Percentiles rank a stretch among this genome's conserved stretches.
These are phyloP conservation scores for Picus viridis DNA, from an alignment of 2,797 vertebrate genomes.

Conservation along the genomic window DNA sequence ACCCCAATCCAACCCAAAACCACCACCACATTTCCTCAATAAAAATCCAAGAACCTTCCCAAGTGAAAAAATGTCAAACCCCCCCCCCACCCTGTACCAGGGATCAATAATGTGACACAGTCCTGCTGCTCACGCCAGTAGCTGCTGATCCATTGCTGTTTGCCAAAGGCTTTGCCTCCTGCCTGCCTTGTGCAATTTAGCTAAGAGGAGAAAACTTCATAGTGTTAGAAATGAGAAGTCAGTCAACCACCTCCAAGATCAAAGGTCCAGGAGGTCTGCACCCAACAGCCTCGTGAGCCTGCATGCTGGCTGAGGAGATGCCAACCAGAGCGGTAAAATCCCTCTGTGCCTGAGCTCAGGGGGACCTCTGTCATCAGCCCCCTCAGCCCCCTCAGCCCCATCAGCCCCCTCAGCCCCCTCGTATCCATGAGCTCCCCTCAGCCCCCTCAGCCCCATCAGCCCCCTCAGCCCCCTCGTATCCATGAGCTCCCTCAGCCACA, in stretches of 20 bases:
- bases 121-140: neutral
- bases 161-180: conserved; percentile 20
- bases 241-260: neutral
- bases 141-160: conserved; percentile 40
- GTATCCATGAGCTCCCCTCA: no score
- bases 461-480: neutral
- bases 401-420: no score
- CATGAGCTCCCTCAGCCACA: neutral
- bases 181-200: neutral
- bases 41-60: conserved; percentile 13
- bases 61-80: conserved; percentile 30
- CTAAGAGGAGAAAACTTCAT: conserved; percentile 22
- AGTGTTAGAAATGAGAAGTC: neutral
- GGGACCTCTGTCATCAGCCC: neutral
- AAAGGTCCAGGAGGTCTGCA: neutral
- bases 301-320: accelerated
- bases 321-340: neutral
- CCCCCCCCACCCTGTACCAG: neutral
- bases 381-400: no score
- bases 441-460: neutral
- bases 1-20: no score
- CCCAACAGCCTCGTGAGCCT: neutral
- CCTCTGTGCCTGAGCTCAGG: neutral
- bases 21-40: neutral
- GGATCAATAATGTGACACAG: conserved; percentile 31